A percentile compares a stretch with the other conserved stretches of the same genome.
phyloP scores from a whole-genome alignment of 2,888 invertebrate genomes.

The Rhingia rostrata region DNA sequence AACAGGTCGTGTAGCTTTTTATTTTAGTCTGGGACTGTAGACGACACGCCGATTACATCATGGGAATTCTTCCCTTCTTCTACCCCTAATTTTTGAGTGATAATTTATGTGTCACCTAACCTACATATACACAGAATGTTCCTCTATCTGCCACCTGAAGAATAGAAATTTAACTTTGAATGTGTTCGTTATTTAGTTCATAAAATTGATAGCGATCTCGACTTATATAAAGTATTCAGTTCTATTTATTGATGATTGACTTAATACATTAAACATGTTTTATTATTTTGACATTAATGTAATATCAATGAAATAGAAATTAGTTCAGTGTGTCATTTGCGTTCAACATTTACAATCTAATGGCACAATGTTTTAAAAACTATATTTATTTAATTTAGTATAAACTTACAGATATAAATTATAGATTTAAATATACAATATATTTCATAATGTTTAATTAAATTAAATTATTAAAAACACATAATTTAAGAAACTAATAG shows the following conservation, averaged over 20 bases:
- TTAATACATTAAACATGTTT: conserved; percentile 9
- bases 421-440: conserved; percentile 12
- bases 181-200: too few relatives aligned
- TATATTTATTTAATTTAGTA: conserved; percentile 6
- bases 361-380: conserved; percentile 58
- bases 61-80: too few relatives aligned
- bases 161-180: too few relatives aligned
- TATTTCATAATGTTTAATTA: conserved; percentile 8
- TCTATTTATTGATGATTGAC: conserved; percentile 48
- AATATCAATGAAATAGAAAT: conserved; percentile 52
- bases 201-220: background rate
- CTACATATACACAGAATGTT: too few relatives aligned
- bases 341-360: conserved; percentile 53
- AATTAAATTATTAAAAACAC: conserved; percentile 38
- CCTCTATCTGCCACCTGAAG: too few relatives aligned
- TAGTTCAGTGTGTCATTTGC: conserved; percentile 55
- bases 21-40: too few relatives aligned
- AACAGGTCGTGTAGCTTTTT: too few relatives aligned
- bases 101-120: too few relatives aligned
- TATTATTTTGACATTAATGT: conserved; percentile 67
- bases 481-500: conserved; percentile 68
- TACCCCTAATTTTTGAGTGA: too few relatives aligned
- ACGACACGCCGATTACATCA: too few relatives aligned
- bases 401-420: conserved; percentile 37
- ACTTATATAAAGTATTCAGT: conserved; percentile 37